Base-by-base conservation (phyloP, 1,140 invertebrate species). In the Drosophila orena region DNA sequence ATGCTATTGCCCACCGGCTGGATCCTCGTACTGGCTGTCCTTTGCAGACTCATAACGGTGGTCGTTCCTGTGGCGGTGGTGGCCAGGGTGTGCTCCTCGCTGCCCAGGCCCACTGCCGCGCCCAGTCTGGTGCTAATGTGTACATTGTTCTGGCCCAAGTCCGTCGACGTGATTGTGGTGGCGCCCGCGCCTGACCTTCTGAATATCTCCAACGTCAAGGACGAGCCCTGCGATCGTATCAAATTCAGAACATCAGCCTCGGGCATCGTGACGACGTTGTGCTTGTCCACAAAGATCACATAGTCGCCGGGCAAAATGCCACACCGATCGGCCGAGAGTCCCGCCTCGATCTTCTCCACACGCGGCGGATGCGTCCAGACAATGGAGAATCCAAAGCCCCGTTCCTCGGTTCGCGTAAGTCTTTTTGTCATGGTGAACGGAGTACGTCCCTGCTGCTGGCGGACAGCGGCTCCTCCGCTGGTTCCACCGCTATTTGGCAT, bases 351-450 rank as follows among this genome's bases (percentile, higher is more conserved):
- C 58, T 97, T 93, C 85, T 98, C 97, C 20, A 98, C 96, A 11
- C 96, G 94, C n/a, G 95, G 97, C 15, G 97, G 97, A 84, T 97
- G 95, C 3, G 96, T 97, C 96, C 97, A 98, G 1, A 97, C 96
- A n/a, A 98, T 95, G 4, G 97, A 97, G 93, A 98, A 98, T 2
- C 96, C 96, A 88, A 96, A 97, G 6, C 96, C 94, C 24, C 94
- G 93, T 50, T 94, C 94, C 2, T 94, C 91, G 7, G 93, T 93
- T 34, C 94, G 92, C 7, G 93, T 93, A 49, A 96, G 77, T 74
- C 93, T 94, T 83, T 95, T 95, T 30, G 96, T 97, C 47, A 95
- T 95, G 3, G 96, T 97, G 84, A 97, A 97, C 0, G 96, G 96
- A 1, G 96, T 97, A 64, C 96, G 93, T n/a, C 96, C 96, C 52